Conservation (phyloP, 1,140 invertebrate genomes). For the Atopsyche davidsoni region DNA sequence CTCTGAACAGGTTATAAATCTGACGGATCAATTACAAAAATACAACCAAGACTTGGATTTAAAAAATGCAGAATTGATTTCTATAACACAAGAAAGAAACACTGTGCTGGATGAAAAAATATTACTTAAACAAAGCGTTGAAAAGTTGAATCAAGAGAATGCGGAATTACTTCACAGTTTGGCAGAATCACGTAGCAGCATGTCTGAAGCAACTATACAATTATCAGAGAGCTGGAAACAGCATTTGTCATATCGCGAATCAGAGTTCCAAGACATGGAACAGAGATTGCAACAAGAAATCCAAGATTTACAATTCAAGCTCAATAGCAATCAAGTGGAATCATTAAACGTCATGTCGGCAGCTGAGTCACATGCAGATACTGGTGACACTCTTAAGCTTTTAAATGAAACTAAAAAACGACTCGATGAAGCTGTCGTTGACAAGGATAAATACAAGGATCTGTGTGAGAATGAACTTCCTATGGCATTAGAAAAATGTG, state of each 20-base stretch:
- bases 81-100: constrained; percentile 33
- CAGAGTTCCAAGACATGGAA: constrained; percentile 50
- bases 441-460: constrained; percentile 42
- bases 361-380: constrained; percentile 47
- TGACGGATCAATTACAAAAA: constrained; percentile 15
- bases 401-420: constrained; percentile 42
- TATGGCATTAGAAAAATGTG: constrained; percentile 42
- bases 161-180: constrained; percentile 40
- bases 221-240: constrained; percentile 61
- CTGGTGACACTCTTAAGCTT: too few species aligned
- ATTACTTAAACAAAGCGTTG: constrained; percentile 19
- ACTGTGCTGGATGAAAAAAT: constrained; percentile 22
- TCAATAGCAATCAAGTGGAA: too few species aligned
- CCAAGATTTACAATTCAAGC: constrained; percentile 27
- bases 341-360: too few species aligned
- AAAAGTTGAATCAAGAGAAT: constrained; percentile 41
- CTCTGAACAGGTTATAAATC: constrained; percentile 8
- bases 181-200: constrained; percentile 40
- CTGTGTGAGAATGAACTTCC: constrained; percentile 43
- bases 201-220: constrained; percentile 50
- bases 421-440: constrained; percentile 41
- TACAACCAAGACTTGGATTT: constrained; percentile 16
- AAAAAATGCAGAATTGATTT: constrained; percentile 31
- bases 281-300: constrained; percentile 43
- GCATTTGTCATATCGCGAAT: constrained; percentile 54